Percentiles rank a stretch among this genome's conserved stretches.
Conservation (phyloP, 2,888 invertebrate species). For the Ophonus ardosiacus region DNA sequence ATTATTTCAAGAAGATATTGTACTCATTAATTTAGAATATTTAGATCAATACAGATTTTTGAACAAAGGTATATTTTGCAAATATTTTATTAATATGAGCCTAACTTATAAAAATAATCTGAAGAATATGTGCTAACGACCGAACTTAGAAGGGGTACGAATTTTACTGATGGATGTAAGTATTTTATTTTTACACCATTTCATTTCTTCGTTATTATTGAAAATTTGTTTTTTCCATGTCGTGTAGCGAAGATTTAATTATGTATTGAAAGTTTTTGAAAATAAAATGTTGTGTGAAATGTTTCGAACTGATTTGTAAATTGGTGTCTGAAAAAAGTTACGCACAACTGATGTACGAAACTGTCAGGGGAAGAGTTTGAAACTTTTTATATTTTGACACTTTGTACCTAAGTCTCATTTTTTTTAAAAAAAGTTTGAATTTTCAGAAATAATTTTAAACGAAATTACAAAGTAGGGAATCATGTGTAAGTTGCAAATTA, state of each 20-base stretch:
- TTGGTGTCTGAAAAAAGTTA: conserved; percentile 39
- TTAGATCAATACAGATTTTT: too few species aligned
- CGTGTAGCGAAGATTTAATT: background rate
- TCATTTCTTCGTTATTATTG: background rate
- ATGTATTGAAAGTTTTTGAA: conserved; percentile 29
- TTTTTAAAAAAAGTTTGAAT: conserved; percentile 21
- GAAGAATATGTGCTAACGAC: too few species aligned
- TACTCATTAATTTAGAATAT: too few species aligned
- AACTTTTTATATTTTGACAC: conserved; percentile 49
- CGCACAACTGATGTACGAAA: conserved; percentile 29
- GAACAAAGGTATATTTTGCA: too few species aligned
- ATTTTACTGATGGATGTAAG: background rate
- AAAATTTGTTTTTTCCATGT: background rate
- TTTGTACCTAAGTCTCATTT: conserved; percentile 34
- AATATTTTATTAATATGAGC: too few species aligned
- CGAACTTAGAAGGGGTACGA: background rate
- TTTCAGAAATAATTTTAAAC: conserved; percentile 36
- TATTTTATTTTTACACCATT: background rate
- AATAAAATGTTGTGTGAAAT: conserved; percentile 36
- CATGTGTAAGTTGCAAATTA: conserved; percentile 33
- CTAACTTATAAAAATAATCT: too few species aligned
- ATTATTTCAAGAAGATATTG: too few species aligned
- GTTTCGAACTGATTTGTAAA: conserved; percentile 40
- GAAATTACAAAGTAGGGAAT: conserved; percentile 30
- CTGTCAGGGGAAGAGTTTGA: conserved; percentile 29